phyloP scores from a whole-genome alignment of 1,140 invertebrate genomes.

The Aradophagus sp. region DNA sequence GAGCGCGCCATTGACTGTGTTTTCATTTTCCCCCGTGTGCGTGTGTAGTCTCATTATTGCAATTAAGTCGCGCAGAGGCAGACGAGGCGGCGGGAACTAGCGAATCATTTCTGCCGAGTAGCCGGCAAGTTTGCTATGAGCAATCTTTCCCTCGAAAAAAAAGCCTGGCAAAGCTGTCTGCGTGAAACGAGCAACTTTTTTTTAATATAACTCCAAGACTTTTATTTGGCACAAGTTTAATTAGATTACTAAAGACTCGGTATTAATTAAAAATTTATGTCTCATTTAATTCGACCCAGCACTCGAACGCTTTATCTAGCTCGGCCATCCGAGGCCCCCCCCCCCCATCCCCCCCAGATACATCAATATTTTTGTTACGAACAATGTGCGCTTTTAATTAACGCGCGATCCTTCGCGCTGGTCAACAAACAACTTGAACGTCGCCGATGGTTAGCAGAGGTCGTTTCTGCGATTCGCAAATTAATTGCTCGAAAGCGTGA shows the following conservation, averaged over 20 bases:
- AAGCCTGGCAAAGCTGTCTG: slow-evolving; percentile 41
- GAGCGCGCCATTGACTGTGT: slow-evolving; percentile 27
- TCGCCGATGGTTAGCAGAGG: too few relatives aligned
- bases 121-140: slow-evolving; percentile 48
- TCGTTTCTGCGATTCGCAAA: too few relatives aligned
- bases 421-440: too few relatives aligned
- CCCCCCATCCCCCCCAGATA: slow-evolving; percentile 7
- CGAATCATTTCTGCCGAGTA: slow-evolving; percentile 55
- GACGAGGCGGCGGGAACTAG: slow-evolving; percentile 52
- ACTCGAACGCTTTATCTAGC: slow-evolving; percentile 32
- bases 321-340: slow-evolving; percentile 9
- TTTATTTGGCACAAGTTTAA: slow-evolving; percentile 55
- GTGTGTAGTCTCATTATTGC: slow-evolving; percentile 54
- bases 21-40: slow-evolving; percentile 38
- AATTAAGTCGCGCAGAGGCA: slow-evolving; percentile 49
- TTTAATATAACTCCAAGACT: slow-evolving; percentile 54
- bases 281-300: slow-evolving; percentile 49
- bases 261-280: slow-evolving; percentile 57
- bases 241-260: slow-evolving; percentile 55
- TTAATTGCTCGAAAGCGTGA: too few relatives aligned
- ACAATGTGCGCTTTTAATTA: too few relatives aligned
- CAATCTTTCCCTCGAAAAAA: slow-evolving; percentile 47
- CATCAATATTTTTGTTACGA: too few relatives aligned
- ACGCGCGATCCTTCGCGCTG: too few relatives aligned
- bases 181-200: slow-evolving; percentile 44